Conservation (phyloP, 2,888 invertebrate genomes). For the Odontomyia ornata region DNA sequence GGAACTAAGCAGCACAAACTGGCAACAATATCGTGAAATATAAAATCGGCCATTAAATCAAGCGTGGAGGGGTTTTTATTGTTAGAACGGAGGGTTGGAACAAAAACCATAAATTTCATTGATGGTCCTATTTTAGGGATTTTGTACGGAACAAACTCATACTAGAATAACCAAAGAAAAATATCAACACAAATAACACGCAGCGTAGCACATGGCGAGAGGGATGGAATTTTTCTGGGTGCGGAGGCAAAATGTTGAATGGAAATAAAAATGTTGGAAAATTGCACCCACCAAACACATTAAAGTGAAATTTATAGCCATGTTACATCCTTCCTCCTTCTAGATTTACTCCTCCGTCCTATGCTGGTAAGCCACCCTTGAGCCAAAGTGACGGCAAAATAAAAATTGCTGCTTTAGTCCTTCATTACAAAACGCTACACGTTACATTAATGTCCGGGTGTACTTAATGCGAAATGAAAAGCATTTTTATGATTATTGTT, state of each 20-base stretch:
- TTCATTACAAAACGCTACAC: conserved; percentile 28
- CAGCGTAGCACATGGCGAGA: neutral
- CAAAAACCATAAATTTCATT: conserved; percentile 49
- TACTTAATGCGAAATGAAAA: conserved; percentile 20
- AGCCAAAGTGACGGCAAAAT: neutral
- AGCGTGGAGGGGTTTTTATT: conserved; percentile 45
- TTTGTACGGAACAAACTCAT: neutral
- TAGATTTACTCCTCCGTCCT: neutral
- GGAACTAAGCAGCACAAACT: too few species aligned
- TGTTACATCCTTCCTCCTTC: conserved; percentile 6
- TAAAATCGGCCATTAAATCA: too few species aligned
- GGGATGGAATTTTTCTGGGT: neutral
- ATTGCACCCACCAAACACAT: conserved; percentile 52
- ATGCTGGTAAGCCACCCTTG: neutral
- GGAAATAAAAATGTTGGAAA: conserved; percentile 39
- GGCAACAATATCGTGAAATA: too few species aligned
- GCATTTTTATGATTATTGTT: conserved; percentile 31
- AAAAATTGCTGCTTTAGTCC: neutral
- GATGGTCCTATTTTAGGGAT: conserved; percentile 50
- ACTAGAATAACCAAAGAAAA: neutral
- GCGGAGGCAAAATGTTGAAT: conserved; percentile 4
- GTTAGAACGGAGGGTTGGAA: conserved; percentile 51
- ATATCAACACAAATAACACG: conserved; percentile 2
- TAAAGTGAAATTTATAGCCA: conserved; percentile 58
- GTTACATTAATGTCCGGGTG: conserved; percentile 16